Evolutionary conservation across 2,888 invertebrate genomes (phyloP), one percentile per base, ranked within the genome.

Genomic region (Auanema freiburgensis): DNA sequence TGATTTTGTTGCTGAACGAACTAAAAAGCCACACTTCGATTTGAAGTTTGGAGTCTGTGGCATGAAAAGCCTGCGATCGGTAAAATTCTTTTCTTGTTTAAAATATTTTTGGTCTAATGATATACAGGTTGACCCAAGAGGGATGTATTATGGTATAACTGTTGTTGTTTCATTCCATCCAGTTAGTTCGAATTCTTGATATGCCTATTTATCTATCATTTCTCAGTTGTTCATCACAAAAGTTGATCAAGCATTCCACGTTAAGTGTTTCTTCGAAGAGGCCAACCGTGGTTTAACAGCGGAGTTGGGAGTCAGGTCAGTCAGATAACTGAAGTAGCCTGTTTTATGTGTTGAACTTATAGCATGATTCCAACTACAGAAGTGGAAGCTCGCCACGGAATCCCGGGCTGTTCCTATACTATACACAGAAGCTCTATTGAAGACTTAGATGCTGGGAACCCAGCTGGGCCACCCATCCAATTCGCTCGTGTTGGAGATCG

Each of bases 181-280:
- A 14, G 68, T 72, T 12, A 66, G 61, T 25, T 21, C 14, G 42
- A 14, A 41, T 12, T 33, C 41, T 14, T 11, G 18, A n/a, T 18
- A 12, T 51, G n/a, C 18, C 18, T 18, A 51, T n/a, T 51, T 12
- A 12, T 12, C 51, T 51, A 51, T 51, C 16, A n/a, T 51, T n/a
- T 12, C 51, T 51, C 61, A 69, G 61, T 62, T 84, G 6, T 83
- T 83, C 66, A 81, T 83, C 63, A 83, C 83, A 8, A 83, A 84
- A 69, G 82, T 84, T 44, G 83, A 83, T 58, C 83, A 84, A 60
- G 83, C 83, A 1, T 83, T 79, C 64, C 83, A 83, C 61, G 83
- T 84, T 21, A 83, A 83, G 59, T 83, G 83, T 59, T 83, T 83
- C 74, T 83, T 83, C 66, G 83, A 83, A 59, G 83, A 83, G 55